Percentiles rank a stretch among this genome's conserved stretches.
phyloP scores from a whole-genome alignment of 2,888 invertebrate genomes.

The Eristalis pertinax region DNA sequence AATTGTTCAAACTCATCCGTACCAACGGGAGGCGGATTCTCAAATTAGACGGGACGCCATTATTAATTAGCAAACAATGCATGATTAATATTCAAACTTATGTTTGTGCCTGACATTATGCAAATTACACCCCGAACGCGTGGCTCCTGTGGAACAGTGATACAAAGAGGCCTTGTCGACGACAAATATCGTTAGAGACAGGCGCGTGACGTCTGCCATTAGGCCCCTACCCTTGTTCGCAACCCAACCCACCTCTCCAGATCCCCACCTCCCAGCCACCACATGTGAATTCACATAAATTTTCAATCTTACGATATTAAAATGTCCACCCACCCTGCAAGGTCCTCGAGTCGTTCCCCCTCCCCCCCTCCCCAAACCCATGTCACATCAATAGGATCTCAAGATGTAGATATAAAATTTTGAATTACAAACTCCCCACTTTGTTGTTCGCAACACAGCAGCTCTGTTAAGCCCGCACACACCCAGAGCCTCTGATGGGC shows the following conservation, averaged over 20 bases:
- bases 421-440: conserved; percentile 25
- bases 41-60: conserved; percentile 47
- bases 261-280: background rate
- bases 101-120: conserved; percentile 68
- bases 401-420: conserved; percentile 41
- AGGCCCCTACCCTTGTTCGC: background rate
- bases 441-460: background rate
- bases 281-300: conserved; percentile 52
- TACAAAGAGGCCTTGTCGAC: conserved; percentile 13
- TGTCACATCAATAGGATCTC: background rate
- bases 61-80: conserved; percentile 70
- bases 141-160: background rate
- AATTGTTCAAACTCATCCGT: conserved; percentile 14
- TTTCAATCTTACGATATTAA: conserved; percentile 52
- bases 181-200: conserved; percentile 24
- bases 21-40: background rate
- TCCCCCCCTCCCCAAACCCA: background rate
- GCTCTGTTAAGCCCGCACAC: background rate
- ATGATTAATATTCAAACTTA: conserved; percentile 69
- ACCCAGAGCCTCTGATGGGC: background rate
- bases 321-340: conserved; percentile 19
- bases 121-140: conserved; percentile 42
- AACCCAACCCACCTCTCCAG: background rate
- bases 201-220: conserved; percentile 22
- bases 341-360: background rate